Percentiles rank a stretch among this genome's conserved stretches.
These are phyloP conservation scores for Embiotoca jacksoni DNA, from an alignment of 2,113 vertebrate genomes.

Conservation along the genomic window DNA sequence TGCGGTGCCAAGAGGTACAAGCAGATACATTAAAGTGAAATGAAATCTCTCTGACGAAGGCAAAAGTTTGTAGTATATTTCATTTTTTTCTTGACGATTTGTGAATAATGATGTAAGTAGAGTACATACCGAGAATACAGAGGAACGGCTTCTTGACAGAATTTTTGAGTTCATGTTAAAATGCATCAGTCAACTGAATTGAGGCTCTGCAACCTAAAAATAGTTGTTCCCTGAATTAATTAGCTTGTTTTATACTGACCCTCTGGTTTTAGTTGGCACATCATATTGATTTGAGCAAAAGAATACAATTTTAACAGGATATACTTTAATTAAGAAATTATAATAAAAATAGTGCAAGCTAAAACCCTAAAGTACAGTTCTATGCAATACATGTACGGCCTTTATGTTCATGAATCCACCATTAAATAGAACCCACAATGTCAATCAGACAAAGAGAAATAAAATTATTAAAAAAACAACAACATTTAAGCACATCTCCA, in stretches of 20 bases:
- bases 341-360: conserved; percentile 72
- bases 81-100: conserved; percentile 17
- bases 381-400: conserved; percentile 62
- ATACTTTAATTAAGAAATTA: conserved; percentile 82
- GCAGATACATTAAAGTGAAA: neutral
- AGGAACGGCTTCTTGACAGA: neutral
- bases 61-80: conserved; percentile 19
- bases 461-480: conserved; percentile 41
- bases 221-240: no score
- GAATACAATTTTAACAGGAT: conserved; percentile 39
- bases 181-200: no score
- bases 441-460: conserved; percentile 53
- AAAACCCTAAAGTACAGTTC: conserved; percentile 61
- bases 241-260: neutral
- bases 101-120: conserved; percentile 38
- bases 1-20: conserved; percentile 11
- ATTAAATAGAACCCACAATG: conserved; percentile 61
- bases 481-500: conserved; percentile 2
- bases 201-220: no score
- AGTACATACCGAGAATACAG: neutral
- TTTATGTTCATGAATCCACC: conserved; percentile 46
- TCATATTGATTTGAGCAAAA: neutral
- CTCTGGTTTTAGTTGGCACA: neutral
- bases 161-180: neutral
- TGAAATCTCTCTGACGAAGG: conserved; percentile 5